A percentile compares a stretch with the other conserved stretches of the same genome.
Evolutionary conservation across 2,113 vertebrate species (phyloP).

Genomic region (Procapra przewalskii): DNA sequence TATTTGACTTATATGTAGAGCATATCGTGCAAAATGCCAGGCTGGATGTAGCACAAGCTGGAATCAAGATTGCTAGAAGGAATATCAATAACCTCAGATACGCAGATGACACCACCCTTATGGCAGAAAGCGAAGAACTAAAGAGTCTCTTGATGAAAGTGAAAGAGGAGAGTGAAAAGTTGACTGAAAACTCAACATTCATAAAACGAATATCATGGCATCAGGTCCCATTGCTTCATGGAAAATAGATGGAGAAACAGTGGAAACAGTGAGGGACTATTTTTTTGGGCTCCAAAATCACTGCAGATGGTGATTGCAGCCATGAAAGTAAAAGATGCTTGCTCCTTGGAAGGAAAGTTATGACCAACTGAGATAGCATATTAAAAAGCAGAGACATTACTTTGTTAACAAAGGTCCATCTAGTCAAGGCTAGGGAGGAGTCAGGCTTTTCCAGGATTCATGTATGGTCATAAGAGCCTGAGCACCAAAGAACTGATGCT

Average conservation of each 20-base stretch:
- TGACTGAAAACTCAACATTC: not conserved
- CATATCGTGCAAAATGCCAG: not conserved
- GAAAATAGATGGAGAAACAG: not conserved
- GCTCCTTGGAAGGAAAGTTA: not conserved
- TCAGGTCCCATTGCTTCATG: not conserved
- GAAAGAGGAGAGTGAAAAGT: not conserved
- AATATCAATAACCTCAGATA: not conserved
- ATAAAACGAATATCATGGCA: not conserved
- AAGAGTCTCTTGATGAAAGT: not conserved
- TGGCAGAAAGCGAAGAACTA: not conserved
- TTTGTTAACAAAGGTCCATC: not conserved
- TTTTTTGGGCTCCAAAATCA: not conserved
- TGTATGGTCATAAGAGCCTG: not conserved
- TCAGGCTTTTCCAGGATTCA: not conserved
- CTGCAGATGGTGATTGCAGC: not conserved
- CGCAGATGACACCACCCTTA: not conserved
- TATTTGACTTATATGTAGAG: not conserved
- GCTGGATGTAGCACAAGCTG: not conserved
- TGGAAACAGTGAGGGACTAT: not conserved
- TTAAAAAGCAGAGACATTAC: not conserved
- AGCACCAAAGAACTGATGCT: not conserved
- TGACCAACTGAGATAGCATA: not conserved
- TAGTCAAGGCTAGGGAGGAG: not conserved
- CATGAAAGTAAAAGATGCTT: not conserved
- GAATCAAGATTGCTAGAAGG: not conserved